Conservation (phyloP, 2,888 invertebrate genomes). For the Germaria angustata region DNA sequence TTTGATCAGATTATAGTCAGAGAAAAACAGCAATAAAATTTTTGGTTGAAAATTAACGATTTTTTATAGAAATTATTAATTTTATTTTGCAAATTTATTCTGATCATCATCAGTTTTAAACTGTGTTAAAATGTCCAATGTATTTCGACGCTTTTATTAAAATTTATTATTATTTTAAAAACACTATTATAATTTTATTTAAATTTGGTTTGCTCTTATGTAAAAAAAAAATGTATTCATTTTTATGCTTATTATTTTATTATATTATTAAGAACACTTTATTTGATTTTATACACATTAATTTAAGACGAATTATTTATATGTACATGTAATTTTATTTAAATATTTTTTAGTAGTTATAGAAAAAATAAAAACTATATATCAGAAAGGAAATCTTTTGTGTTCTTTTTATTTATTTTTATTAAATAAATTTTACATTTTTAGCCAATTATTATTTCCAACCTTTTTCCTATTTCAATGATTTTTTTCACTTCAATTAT, state of each 20-base stretch:
- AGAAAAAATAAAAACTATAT: slow-evolving; percentile 37
- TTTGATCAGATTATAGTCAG: too few species aligned
- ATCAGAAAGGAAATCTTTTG: slow-evolving; percentile 6
- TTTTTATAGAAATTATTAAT: too few species aligned
- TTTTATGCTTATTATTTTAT: slow-evolving; percentile 7
- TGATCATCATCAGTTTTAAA: slow-evolving; percentile 9
- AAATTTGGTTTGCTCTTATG: background rate
- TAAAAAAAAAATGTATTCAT: background rate
- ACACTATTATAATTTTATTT: background rate
- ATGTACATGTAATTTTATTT: slow-evolving; percentile 56
- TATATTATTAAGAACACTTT: slow-evolving; percentile 25
- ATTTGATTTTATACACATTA: slow-evolving; percentile 54
- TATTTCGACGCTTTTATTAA: slow-evolving; percentile 44
- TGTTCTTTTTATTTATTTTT: slow-evolving; percentile 28
- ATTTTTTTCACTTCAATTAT: too few species aligned
- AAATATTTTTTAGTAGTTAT: slow-evolving; percentile 29
- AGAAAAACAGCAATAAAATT: too few species aligned
- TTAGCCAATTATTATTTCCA: too few species aligned
- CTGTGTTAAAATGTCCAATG: slow-evolving; percentile 41
- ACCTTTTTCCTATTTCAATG: too few species aligned
- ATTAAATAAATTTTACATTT: background rate
- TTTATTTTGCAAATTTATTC: background rate
- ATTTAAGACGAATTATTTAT: slow-evolving; percentile 52
- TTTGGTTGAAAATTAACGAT: too few species aligned
- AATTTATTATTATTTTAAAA: background rate